Evolutionary conservation across 2,113 vertebrate genomes (phyloP).

Genomic region (Scytalopus superciliaris): DNA sequence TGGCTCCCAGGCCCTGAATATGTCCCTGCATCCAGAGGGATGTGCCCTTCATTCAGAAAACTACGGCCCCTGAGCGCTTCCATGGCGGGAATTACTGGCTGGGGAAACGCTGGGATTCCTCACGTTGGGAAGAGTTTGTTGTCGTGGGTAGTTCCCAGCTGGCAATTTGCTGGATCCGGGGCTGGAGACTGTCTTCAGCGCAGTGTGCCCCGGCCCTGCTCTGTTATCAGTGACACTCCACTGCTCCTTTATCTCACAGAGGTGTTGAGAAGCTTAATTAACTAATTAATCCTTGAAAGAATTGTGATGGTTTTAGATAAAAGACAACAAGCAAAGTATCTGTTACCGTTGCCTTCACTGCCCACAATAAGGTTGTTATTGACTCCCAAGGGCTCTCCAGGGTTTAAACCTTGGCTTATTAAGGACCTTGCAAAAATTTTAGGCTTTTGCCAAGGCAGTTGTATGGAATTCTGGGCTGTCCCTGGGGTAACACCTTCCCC

Average conservation of each 20-base stretch:
- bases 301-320: neutral
- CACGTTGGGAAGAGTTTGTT: accelerated
- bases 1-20: accelerated
- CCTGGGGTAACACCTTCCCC: neutral
- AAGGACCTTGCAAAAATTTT: neutral
- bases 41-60: neutral
- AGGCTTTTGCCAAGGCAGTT: neutral
- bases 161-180: neutral
- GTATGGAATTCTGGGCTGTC: neutral
- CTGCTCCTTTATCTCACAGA: slow-evolving; percentile 7
- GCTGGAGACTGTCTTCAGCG: neutral
- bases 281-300: slow-evolving; percentile 15
- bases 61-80: neutral
- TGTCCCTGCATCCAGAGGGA: neutral
- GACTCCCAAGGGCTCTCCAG: neutral
- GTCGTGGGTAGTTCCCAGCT: accelerated
- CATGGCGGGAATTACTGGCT: accelerated
- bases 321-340: neutral
- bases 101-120: neutral
- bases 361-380: accelerated
- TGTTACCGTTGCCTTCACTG: neutral
- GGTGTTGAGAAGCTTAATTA: neutral
- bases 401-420: neutral
- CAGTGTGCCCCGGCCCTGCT: neutral
- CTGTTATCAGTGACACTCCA: neutral